Percentiles rank a stretch among this genome's conserved stretches.
Conservation (phyloP, 2,113 vertebrate genomes). For the Ictidomys tridecemlineatus region DNA sequence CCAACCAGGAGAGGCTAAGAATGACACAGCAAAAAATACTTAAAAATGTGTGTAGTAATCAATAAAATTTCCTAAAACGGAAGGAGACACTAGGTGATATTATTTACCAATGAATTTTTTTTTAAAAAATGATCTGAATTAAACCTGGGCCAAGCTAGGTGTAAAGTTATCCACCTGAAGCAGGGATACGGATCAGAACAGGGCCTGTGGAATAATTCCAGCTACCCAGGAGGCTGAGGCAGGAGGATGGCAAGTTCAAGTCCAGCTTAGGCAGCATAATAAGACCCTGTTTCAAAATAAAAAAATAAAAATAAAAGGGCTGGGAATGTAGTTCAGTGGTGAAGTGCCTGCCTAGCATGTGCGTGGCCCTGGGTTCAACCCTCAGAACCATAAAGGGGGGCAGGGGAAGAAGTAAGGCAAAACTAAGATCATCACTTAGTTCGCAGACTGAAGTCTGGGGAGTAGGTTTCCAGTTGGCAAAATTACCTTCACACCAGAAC, state of each 20-base stretch:
- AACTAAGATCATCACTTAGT: not conserved
- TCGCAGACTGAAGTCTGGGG: not conserved
- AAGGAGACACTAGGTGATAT: not conserved
- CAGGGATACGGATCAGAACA: not conserved
- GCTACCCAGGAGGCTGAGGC: no score
- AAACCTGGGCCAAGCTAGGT: not conserved
- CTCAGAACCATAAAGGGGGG: not conserved
- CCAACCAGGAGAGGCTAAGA: not conserved
- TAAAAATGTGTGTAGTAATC: not conserved
- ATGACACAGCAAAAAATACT: not conserved
- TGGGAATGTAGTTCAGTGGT: no score
- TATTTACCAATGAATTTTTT: not conserved
- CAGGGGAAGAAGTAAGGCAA: not conserved
- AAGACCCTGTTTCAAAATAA: no score
- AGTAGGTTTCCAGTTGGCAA: conserved; percentile 11
- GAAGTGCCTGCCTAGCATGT: no score
- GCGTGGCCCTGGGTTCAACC: not conserved
- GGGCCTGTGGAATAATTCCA: no score
- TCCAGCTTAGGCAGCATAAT: no score
- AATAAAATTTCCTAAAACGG: conserved; percentile 43
- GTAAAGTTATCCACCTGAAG: not conserved
- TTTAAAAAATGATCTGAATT: not conserved
- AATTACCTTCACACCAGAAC: conserved; percentile 18
- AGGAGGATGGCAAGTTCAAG: no score
- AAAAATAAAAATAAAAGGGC: no score